These are phyloP conservation scores for Anguilla rostrata DNA, from an alignment of 2,113 vertebrate species.

Conservation along the genomic window DNA sequence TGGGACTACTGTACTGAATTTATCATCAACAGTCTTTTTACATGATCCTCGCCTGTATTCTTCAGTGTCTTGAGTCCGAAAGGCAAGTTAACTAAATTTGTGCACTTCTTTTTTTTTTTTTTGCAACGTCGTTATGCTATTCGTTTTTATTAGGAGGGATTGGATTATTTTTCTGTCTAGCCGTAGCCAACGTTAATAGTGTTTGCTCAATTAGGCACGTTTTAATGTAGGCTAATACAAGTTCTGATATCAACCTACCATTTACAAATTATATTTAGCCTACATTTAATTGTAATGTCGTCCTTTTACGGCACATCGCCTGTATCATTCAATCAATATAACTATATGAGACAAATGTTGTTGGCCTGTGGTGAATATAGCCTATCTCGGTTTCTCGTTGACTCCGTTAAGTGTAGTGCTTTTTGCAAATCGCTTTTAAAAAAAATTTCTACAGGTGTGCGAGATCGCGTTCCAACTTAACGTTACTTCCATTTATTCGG, in stretches of 20 bases:
- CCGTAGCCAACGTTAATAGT: not conserved
- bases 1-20: conserved; percentile 31
- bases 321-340: not conserved
- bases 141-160: not conserved
- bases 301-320: not conserved
- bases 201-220: not conserved
- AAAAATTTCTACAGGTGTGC: conserved; percentile 8
- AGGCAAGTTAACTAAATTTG: conserved; percentile 20
- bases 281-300: not conserved
- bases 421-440: not conserved
- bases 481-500: not conserved
- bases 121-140: not conserved
- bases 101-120: not conserved
- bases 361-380: conserved; percentile 22
- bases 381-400: not conserved
- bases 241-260: not conserved
- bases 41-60: not conserved
- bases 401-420: not conserved
- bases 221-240: not conserved
- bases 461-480: not conserved
- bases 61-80: conserved; percentile 4
- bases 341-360: not conserved
- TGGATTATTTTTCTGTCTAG: not conserved
- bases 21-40: conserved; percentile 2
- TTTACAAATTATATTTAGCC: not conserved